Conservation (phyloP, 2,113 vertebrate genomes). For the Phycodurus eques region DNA sequence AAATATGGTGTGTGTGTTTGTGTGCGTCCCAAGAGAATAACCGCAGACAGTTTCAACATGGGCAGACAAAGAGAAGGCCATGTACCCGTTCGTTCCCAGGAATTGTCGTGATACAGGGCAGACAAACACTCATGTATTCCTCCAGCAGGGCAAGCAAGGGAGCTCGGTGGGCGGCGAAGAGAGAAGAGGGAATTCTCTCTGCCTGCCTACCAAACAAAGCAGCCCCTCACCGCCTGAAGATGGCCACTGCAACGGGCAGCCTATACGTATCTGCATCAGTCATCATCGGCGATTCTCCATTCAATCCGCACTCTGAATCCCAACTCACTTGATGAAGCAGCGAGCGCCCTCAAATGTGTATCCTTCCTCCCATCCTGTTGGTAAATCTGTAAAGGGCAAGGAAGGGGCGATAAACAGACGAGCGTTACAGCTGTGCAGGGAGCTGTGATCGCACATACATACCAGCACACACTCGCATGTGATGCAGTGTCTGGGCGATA, state of each 20-base stretch:
- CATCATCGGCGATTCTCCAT: constrained; percentile 3
- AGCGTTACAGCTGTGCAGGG: constrained; percentile 14
- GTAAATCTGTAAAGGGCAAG: constrained; percentile 79
- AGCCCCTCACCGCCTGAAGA: constrained; percentile 18
- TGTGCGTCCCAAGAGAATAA: constrained; percentile 6
- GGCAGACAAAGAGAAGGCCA: background rate
- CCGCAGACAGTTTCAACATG: constrained; percentile 12
- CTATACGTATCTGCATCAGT: constrained; percentile 1
- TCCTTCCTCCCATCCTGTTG: constrained; percentile 95
- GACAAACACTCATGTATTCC: constrained; percentile 12
- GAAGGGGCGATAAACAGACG: constrained; percentile 14
- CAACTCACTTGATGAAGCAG: constrained; percentile 95
- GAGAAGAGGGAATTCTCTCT: constrained; percentile 32
- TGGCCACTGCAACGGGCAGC: background rate
- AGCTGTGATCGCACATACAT: constrained; percentile 6
- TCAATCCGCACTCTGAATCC: background rate
- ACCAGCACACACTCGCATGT: constrained; percentile 14
- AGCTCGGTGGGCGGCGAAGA: constrained; percentile 22
- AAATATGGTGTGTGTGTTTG: background rate
- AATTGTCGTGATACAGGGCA: background rate
- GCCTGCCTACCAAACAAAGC: constrained; percentile 42
- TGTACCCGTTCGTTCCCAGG: background rate
- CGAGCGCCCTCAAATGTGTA: constrained; percentile 96
- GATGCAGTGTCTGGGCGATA: constrained; percentile 41
- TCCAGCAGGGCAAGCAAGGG: background rate